Evolutionary conservation across 1,140 invertebrate genomes (phyloP), one percentile per base, ranked within the genome.

Genomic region (Solen grandis): DNA sequence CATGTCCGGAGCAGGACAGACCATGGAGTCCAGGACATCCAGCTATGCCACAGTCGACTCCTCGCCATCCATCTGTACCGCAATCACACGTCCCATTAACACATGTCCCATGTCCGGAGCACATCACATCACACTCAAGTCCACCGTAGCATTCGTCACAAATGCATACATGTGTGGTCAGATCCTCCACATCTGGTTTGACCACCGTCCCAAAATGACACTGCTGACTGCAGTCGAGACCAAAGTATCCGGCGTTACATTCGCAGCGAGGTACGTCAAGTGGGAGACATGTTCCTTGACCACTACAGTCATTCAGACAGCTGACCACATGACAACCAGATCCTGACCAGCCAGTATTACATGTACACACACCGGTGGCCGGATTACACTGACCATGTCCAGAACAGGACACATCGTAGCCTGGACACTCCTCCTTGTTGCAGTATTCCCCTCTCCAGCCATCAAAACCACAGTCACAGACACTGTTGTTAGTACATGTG

Each of bases 161-260:
- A 1, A 50, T 13, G 72, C 84, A 85, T 13, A 62, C 62, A 70
- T 77, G 78, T 41, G 62, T 85, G 25, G 41, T 62, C 22, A 69
- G 46, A 52, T 75, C 84, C n/a, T 22, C 65, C 16, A 25, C 72
- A 52, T 62, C 55, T 8, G 75, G 75, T 60, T 33, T 78, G 16
- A 78, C 60, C 27, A 86, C 81, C 29, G 77, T 80, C 16, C 87
- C 87, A 74, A 87, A 54, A 22, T 83, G 60, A 82, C 87, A 88
- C 4, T 46, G 81, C 19, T 82, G 78, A 25, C 86, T 78, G 74
- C 87, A 88, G 16, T 84, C 86, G 2, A 57, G 36, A 16, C 87
- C 87, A 81, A 88, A 86, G 83, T 87, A 89, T 13, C 85, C 85
- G 0, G 65, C 14, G 1, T 19, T 41, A 65, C 88, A 89, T 57